Evolutionary conservation across 1,140 invertebrate species (phyloP).

Genomic region (Watersipora subatra): DNA sequence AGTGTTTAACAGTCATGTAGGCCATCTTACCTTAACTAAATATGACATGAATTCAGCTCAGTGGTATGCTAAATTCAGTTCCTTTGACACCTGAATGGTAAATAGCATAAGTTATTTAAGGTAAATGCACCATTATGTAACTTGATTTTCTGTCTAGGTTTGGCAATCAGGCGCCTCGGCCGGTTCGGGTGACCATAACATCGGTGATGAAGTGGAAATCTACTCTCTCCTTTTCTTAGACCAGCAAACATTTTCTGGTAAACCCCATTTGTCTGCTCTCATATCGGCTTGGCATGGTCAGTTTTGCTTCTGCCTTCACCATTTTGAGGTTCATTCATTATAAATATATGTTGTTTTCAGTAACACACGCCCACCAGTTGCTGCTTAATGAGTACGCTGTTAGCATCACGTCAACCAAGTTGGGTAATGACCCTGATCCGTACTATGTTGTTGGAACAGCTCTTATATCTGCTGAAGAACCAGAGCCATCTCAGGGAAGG

Average conservation of each 20-base stretch:
- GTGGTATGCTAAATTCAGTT: too few species aligned
- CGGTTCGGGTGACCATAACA: conserved; percentile 22
- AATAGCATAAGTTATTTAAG: too few species aligned
- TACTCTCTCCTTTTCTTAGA: conserved; percentile 84
- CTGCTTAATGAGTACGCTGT: conserved; percentile 75
- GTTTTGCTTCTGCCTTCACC: too few species aligned
- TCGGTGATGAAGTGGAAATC: conserved; percentile 74
- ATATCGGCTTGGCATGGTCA: too few species aligned
- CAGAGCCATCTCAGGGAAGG: conserved; percentile 75
- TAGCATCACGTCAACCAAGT: conserved; percentile 70
- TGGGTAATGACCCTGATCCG: conserved; percentile 77
- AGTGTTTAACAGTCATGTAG: too few species aligned
- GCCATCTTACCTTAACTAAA: too few species aligned
- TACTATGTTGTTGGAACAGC: conserved; percentile 93
- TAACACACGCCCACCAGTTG: conserved; percentile 82
- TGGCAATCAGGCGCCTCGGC: too few species aligned
- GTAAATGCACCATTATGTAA: too few species aligned
- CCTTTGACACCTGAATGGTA: too few species aligned
- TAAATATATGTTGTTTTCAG: conserved; percentile 18
- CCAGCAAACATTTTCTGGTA: conserved; percentile 86
- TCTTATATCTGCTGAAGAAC: conserved; percentile 80
- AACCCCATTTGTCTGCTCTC: conserved; percentile 1
- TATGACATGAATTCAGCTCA: too few species aligned
- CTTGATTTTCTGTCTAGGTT: too few species aligned
- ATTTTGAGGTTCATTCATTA: too few species aligned